Base-by-base conservation (phyloP, 2,888 invertebrate species). In the Cabera pusaria region DNA sequence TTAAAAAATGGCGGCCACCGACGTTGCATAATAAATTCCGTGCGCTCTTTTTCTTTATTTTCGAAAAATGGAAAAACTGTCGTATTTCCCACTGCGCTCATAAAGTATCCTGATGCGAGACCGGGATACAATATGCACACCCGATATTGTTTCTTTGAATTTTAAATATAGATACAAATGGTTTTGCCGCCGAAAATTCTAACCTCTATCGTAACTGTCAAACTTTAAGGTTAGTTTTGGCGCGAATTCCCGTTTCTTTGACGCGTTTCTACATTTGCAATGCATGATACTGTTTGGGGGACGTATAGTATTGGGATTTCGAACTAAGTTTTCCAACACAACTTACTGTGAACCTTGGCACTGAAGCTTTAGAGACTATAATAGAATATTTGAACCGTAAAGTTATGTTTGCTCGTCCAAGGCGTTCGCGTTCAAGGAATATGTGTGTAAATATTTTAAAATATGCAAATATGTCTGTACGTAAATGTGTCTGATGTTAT, bases 81-180 rank as follows among this genome's bases (percentile, higher is more conserved):
- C 75, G 72, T 71, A 80, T 81, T 81, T 84, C 84, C 85, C 85
- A 56, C 69, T 58, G 59, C 79, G 78, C 58, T 69, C 83, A 64
- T 85, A 85, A 82, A 82, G 67, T 72, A 84, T 79, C 75, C 64
- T 63, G 70, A 73, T 72, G 69, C 61, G 62, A 55, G 60, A 64
- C 60, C 60, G 61, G 66, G 63, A 77, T 76, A 77, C 68, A 72
- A 72, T 81, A 83, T 81, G 72, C 79, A 73, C 72, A 73, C 72
- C 70, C 79, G 75, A 85, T 84, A 85, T 83, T 83, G 85, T 84
- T 83, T 84, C 79, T 80, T 81, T 85, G 81, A 79, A 85, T 85
- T 83, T 82, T 82, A 83, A 81, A 85, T 73, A 66, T 54, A 56
- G 44, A 52, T 50, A 42, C 40, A 44, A 43, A 28, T 32, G 8